Percentiles rank a stretch among this genome's conserved stretches.
Conservation (phyloP, 2,888 invertebrate species). For the Metacarcinus magister region DNA sequence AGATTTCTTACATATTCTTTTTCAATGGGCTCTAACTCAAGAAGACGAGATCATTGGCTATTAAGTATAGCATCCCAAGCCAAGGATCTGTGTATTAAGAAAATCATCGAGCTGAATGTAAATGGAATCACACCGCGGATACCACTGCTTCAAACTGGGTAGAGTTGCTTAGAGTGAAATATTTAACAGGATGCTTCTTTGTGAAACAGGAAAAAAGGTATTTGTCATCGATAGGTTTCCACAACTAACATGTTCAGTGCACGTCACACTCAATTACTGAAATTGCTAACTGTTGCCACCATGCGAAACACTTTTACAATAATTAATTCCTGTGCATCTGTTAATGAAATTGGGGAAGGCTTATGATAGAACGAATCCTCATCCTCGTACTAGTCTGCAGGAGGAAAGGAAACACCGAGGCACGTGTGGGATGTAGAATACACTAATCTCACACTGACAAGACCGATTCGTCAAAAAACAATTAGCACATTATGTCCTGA, state of each 20-base stretch:
- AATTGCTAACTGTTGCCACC: neutral
- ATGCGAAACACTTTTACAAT: neutral
- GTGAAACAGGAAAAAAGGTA: too few relatives aligned
- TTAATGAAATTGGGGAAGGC: neutral
- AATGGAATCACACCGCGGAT: neutral
- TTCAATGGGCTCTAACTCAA: neutral
- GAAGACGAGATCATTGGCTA: neutral
- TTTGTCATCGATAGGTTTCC: neutral
- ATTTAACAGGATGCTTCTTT: neutral
- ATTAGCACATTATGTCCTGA: neutral
- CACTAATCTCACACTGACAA: neutral
- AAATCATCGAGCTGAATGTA: neutral
- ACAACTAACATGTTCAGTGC: neutral
- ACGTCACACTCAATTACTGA: neutral
- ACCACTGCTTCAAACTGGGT: neutral
- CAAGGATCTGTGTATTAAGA: neutral
- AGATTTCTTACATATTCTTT: neutral
- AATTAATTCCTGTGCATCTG: neutral
- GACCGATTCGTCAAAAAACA: neutral
- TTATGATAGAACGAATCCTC: neutral
- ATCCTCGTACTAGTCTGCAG: neutral
- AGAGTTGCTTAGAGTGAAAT: neutral
- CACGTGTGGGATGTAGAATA: neutral
- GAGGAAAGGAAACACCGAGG: neutral
- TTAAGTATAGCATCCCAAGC: neutral